A percentile compares a stretch with the other conserved stretches of the same genome.
Conservation (phyloP, 2,888 invertebrate genomes). For the Nasonia oneida region DNA sequence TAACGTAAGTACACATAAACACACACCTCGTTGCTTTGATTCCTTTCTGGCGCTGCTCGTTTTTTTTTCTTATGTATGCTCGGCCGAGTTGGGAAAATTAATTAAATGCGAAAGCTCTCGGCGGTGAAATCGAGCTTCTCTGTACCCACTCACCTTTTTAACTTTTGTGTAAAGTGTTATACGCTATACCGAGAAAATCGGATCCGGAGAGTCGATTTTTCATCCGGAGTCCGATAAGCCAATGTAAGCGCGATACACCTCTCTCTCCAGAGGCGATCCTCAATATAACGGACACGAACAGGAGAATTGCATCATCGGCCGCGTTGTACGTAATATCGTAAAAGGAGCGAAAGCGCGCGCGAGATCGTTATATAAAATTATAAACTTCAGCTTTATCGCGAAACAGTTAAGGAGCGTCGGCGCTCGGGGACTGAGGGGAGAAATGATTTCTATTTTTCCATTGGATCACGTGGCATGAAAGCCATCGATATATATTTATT, state of each 20-base stretch:
- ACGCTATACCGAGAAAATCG: too few relatives aligned
- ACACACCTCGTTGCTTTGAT: not conserved
- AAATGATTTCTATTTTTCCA: slow-evolving; percentile 21
- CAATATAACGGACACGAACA: too few relatives aligned
- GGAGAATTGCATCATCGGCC: too few relatives aligned
- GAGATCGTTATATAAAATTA: not conserved
- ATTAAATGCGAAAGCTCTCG: not conserved
- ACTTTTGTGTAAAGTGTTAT: too few relatives aligned
- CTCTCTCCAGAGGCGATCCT: too few relatives aligned
- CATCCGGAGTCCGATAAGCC: too few relatives aligned
- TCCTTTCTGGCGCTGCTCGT: not conserved
- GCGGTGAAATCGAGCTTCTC: not conserved
- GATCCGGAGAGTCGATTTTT: too few relatives aligned
- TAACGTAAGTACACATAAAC: not conserved
- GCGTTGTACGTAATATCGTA: not conserved
- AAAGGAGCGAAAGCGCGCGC: not conserved
- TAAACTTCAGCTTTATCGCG: not conserved
- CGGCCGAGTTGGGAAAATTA: not conserved
- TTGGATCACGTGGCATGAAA: slow-evolving; percentile 14
- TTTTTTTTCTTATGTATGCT: not conserved
- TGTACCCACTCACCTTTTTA: too few relatives aligned
- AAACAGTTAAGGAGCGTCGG: not conserved
- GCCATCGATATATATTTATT: slow-evolving; percentile 6
- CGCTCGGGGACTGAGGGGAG: not conserved
- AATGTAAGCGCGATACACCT: too few relatives aligned